A percentile compares a stretch with the other conserved stretches of the same genome.
Conservation (phyloP, 2,888 invertebrate species). For the Tinea pellionella region DNA sequence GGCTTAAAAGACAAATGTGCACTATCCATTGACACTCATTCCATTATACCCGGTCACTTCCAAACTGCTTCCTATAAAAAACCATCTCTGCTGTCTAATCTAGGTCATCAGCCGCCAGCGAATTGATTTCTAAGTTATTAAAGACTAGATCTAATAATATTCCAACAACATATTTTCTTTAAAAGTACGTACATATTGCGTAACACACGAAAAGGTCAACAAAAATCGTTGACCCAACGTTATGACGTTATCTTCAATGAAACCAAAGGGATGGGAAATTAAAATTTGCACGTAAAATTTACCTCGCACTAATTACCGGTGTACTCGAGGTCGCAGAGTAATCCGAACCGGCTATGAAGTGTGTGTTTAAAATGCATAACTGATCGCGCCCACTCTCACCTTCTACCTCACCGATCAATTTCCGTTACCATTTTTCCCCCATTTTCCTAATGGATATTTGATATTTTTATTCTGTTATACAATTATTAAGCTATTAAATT, state of each 20-base stretch:
- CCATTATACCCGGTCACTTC: too few relatives aligned
- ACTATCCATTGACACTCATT: too few relatives aligned
- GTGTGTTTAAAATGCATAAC: constrained; percentile 2
- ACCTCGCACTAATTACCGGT: too few relatives aligned
- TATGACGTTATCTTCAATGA: not conserved
- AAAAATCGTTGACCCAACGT: not conserved
- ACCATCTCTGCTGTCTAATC: too few relatives aligned
- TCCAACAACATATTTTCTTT: not conserved
- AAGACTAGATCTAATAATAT: too few relatives aligned
- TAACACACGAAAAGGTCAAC: not conserved
- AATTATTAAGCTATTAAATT: too few relatives aligned
- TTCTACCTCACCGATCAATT: not conserved
- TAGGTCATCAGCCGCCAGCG: too few relatives aligned
- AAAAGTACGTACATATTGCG: not conserved
- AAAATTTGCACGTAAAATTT: not conserved
- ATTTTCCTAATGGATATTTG: too few relatives aligned
- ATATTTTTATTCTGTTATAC: too few relatives aligned
- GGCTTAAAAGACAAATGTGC: too few relatives aligned
- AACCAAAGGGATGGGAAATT: not conserved
- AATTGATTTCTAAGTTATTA: too few relatives aligned
- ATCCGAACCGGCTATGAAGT: not conserved
- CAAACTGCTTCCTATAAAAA: too few relatives aligned
- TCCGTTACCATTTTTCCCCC: not conserved
- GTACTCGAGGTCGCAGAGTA: not conserved
- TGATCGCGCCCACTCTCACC: not conserved